phyloP scores from a whole-genome alignment of 2,113 vertebrate genomes.

The Pampusana beccarii region DNA sequence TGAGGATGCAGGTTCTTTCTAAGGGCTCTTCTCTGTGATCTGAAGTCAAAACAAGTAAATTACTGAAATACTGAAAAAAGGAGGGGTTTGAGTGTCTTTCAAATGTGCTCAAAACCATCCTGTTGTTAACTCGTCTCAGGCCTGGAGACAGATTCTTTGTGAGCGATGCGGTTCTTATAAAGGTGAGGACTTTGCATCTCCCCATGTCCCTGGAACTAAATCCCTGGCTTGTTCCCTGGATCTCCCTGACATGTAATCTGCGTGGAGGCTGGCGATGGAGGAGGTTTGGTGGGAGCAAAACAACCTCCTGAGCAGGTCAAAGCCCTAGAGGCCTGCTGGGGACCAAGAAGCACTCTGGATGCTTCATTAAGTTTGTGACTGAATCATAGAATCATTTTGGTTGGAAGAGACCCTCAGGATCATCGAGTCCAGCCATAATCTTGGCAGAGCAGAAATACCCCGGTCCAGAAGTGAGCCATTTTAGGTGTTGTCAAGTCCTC shows the following conservation, averaged over 20 bases:
- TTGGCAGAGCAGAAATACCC: background rate
- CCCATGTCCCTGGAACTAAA: background rate
- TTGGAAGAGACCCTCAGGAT: no score
- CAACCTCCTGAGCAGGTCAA: background rate
- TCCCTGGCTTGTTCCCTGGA: background rate
- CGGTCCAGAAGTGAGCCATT: background rate
- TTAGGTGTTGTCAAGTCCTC: background rate
- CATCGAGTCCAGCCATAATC: background rate
- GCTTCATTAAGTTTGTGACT: background rate
- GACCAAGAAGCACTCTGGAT: background rate
- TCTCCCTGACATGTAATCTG: background rate
- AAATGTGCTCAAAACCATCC: background rate
- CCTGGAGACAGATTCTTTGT: background rate
- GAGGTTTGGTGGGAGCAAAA: background rate
- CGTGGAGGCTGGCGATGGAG: background rate
- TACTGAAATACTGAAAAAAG: background rate
- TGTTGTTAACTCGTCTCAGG: background rate
- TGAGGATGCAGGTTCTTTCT: background rate
- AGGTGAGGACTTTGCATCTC: background rate
- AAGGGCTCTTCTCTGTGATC: background rate
- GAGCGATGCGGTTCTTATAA: background rate
- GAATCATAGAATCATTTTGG: background rate
- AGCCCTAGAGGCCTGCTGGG: background rate
- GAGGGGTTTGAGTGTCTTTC: background rate
- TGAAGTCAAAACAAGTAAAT: constrained; percentile 11